A percentile compares a stretch with the other conserved stretches of the same genome.
phyloP scores from a whole-genome alignment of 1,140 invertebrate genomes.

The Samia ricini region DNA sequence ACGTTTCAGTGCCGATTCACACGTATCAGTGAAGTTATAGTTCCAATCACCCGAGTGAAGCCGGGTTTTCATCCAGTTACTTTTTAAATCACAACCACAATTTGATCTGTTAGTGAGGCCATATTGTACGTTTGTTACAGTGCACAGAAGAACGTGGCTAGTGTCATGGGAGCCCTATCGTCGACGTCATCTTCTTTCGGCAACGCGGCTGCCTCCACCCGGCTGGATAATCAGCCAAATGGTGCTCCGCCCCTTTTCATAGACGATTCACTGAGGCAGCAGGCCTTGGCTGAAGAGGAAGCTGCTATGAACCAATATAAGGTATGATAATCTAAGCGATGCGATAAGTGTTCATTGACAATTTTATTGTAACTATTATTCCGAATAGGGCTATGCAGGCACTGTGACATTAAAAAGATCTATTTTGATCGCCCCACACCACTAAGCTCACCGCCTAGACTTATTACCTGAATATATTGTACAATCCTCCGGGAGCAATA shows the following conservation, averaged over 20 bases:
- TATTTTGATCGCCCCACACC: too few species aligned
- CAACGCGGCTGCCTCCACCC: constrained; percentile 86
- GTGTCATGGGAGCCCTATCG: constrained; percentile 92
- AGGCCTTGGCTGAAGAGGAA: constrained; percentile 96
- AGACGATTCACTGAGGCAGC: constrained; percentile 90
- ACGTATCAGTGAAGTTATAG: too few species aligned
- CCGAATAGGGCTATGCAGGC: too few species aligned
- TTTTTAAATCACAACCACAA: background rate
- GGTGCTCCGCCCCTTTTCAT: constrained; percentile 80
- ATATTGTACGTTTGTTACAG: constrained; percentile 57
- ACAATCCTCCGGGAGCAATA: too few species aligned
- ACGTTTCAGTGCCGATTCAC: too few species aligned
- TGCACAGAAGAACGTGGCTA: constrained; percentile 92
- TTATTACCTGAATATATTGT: too few species aligned
- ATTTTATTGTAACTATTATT: too few species aligned
- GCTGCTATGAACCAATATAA: constrained; percentile 97
- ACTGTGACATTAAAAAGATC: too few species aligned
- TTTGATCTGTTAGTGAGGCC: background rate
- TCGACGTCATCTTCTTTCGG: constrained; percentile 93
- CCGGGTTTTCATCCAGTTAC: too few species aligned
- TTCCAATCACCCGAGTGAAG: too few species aligned
- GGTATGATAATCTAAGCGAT: constrained; percentile 75
- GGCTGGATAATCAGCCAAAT: constrained; percentile 83
- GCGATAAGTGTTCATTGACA: background rate
- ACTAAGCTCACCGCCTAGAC: too few species aligned